Evolutionary conservation across 1,140 invertebrate species (phyloP), one percentile per base, ranked within the genome.

Genomic region (Potamilus streckersoni): DNA sequence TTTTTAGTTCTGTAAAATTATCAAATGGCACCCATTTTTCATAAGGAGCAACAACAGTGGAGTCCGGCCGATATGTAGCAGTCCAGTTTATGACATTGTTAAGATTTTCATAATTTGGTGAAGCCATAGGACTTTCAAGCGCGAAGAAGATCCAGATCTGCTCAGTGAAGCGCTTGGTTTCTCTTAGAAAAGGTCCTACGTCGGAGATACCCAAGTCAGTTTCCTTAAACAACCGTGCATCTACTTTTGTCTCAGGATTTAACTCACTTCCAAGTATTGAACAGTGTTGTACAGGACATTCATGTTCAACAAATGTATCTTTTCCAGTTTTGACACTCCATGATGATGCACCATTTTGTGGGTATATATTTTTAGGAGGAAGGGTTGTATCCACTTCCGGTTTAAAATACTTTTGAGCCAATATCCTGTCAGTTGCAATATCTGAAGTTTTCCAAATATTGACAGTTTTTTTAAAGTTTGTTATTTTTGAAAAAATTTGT

Each of bases 31-130:
- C 2, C 84, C 85, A 83, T 78, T 98, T 71, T 94, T 93, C 97
- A 86, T 99, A 99, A 0, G 97, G 97, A 2, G 97, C 94, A 2
- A 98, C 96, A 76, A 99, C 94, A 82, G 98, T 97, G 31, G 96
- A 98, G 86, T 99, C 97, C 6, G 94, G 92, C 57, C 97, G 92
- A 88, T 95, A 99, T 14, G 89, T 90, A 65, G 88, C 95, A 19
- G 97, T 99, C 97, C 97, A 98, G 91, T 99, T 98, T 87, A 97
- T 80, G 6, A 74, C 23, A 17, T 74, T 55, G 23, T 66, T 79
- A 20, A 80, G 71, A 11, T 69, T 61, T 6, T 14, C n/a, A 55
- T 63, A 74, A 8, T 14, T 57, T 27, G 57, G 57, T 60, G 63
- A 59, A n/a, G 57, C 55, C 27, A 63, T 19, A 11, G 79, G 80